Conservation (phyloP, 2,113 vertebrate genomes). For the Holacanthus passer region DNA sequence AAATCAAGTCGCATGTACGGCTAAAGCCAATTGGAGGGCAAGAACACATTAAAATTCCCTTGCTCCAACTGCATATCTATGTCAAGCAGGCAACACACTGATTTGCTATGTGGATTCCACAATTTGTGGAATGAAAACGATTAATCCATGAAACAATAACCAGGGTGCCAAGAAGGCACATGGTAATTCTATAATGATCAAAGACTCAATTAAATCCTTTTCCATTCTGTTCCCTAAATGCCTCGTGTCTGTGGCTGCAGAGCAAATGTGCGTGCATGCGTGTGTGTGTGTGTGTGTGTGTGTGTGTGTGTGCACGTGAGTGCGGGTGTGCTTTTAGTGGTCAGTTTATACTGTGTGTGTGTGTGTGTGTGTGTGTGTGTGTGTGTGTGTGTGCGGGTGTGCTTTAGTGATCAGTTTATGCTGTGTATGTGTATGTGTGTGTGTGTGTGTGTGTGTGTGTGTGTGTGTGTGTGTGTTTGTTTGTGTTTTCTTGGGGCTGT, state of each 20-base stretch:
- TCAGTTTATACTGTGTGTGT: conserved; percentile 26
- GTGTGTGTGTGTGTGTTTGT: conserved; percentile 19
- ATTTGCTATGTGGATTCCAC: conserved; percentile 77
- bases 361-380: conserved; percentile 25
- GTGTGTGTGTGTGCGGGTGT: conserved; percentile 37
- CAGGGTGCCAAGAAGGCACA: conserved; percentile 76
- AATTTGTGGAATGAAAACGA: conserved; percentile 80
- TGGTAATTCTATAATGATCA: conserved; percentile 81
- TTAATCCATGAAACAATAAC: conserved; percentile 82
- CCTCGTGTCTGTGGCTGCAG: conserved; percentile 59
- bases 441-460: conserved; percentile 18
- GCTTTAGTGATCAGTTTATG: no score
- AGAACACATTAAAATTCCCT: conserved; percentile 74
- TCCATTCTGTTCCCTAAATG: conserved; percentile 73
- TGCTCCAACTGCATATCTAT: conserved; percentile 75
- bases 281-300: conserved; percentile 32
- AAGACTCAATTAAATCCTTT: conserved; percentile 79
- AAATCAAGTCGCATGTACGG: conserved; percentile 80
- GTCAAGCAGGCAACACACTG: conserved; percentile 71
- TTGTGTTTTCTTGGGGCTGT: conserved; percentile 25
- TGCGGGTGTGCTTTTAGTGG: conserved; percentile 12
- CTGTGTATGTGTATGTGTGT: conserved; percentile 27
- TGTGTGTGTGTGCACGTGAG: conserved; percentile 27
- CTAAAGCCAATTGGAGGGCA: conserved; percentile 75
- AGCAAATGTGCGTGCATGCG: conserved; percentile 31